phyloP scores from a whole-genome alignment of 1,140 invertebrate genomes.

The Leptonema lineaticorne region DNA sequence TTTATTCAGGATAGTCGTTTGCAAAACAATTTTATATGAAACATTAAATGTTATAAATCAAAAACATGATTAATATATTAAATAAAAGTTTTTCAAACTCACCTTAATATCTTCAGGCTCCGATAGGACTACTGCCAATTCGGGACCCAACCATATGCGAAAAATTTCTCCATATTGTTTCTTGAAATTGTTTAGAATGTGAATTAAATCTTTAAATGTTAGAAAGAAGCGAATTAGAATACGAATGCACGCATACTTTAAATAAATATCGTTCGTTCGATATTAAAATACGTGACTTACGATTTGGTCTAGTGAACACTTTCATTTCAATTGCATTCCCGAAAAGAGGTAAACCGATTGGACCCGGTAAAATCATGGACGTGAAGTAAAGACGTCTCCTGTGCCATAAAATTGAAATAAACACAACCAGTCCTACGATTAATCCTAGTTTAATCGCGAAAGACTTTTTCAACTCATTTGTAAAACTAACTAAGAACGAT shows the following conservation, averaged over 20 bases:
- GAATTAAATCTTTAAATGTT: neutral
- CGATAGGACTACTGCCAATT: conserved; percentile 4
- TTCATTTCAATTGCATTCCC: neutral
- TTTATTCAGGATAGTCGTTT: no score
- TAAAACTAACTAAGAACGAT: no score
- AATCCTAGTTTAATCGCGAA: no score
- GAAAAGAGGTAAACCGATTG: neutral
- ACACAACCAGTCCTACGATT: no score
- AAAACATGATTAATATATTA: conserved; percentile 1
- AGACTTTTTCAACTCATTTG: no score
- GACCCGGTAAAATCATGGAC: neutral
- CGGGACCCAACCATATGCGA: conserved; percentile 9
- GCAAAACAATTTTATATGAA: neutral
- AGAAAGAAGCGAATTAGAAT: no score
- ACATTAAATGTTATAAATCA: neutral
- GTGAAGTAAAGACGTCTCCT: neutral
- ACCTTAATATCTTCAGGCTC: conserved; percentile 22
- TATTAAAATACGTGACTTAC: no score
- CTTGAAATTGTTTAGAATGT: neutral
- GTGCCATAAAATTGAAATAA: neutral
- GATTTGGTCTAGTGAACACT: neutral
- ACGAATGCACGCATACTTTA: no score
- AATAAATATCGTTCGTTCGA: no score
- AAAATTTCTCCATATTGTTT: neutral
- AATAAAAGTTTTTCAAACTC: neutral